These are phyloP conservation scores for Carcina quercana DNA, from an alignment of 2,888 invertebrate species.

Conservation along the genomic window DNA sequence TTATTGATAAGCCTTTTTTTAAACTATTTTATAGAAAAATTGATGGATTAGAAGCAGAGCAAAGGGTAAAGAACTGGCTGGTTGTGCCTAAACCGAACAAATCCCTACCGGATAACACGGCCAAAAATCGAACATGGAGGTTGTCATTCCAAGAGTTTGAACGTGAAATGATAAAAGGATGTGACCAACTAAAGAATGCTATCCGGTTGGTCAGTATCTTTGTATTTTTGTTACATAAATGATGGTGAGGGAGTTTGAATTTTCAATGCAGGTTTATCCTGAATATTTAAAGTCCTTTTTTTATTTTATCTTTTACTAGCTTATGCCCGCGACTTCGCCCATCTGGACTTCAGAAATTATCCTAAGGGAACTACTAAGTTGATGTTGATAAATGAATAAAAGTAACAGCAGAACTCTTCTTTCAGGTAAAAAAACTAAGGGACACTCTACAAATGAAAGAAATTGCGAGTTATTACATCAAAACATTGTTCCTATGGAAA, in stretches of 20 bases:
- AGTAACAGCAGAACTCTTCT: no score
- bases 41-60: constrained; percentile 24
- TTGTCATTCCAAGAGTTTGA: constrained; percentile 74
- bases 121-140: constrained; percentile 62
- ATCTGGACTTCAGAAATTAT: no score
- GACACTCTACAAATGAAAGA: constrained; percentile 51
- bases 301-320: no score
- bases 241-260: not conserved
- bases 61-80: constrained; percentile 54
- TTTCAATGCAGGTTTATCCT: not conserved
- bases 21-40: constrained; percentile 19
- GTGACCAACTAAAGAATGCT: constrained; percentile 52
- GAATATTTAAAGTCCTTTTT: not conserved
- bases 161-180: constrained; percentile 57
- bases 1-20: not conserved
- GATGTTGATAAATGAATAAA: no score
- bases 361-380: no score
- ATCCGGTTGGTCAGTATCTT: constrained; percentile 48
- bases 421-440: constrained; percentile 66
- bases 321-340: no score
- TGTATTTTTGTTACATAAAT: no score
- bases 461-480: constrained; percentile 75
- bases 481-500: constrained; percentile 69
- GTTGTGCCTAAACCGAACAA: constrained; percentile 70
- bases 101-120: constrained; percentile 19